phyloP scores from a whole-genome alignment of 2,888 invertebrate species.

The Hydrotaea diabolus region DNA sequence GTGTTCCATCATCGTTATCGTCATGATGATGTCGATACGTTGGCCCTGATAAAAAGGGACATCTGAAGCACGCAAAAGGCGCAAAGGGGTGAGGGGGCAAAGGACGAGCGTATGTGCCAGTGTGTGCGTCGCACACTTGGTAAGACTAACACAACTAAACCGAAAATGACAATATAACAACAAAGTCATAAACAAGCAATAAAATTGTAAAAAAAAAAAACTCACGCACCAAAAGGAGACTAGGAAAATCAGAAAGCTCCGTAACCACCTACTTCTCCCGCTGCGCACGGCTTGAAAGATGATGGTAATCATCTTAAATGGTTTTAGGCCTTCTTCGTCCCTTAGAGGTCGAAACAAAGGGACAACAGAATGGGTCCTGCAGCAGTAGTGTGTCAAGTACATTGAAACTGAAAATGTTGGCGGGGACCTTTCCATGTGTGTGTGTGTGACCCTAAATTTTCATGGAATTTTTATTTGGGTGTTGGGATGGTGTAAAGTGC shows the following conservation, averaged over 20 bases:
- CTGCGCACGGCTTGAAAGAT: conserved; percentile 54
- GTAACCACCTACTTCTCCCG: not conserved
- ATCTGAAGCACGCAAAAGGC: conserved; percentile 7
- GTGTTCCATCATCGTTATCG: conserved; percentile 56
- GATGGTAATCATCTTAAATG: conserved; percentile 62
- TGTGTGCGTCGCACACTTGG: conserved; percentile 24
- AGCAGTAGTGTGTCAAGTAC: conserved; percentile 38
- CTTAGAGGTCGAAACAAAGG: too few relatives aligned
- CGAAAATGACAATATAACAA: conserved; percentile 59
- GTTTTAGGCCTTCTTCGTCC: conserved; percentile 23
- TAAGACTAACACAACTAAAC: conserved; percentile 53
- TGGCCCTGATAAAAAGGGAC: conserved; percentile 40
- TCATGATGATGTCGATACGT: conserved; percentile 52
- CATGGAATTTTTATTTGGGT: conserved; percentile 12
- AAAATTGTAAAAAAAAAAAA: conserved; percentile 48
- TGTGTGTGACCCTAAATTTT: conserved; percentile 15
- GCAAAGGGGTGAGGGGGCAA: conserved; percentile 33
- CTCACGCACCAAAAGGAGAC: too few relatives aligned
- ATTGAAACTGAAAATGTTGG: not conserved
- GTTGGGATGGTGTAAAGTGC: conserved; percentile 1
- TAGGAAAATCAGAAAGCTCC: not conserved
- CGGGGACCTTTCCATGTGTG: not conserved
- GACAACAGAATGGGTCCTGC: too few relatives aligned
- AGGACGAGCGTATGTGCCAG: conserved; percentile 9
- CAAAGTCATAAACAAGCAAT: conserved; percentile 64